A percentile compares a stretch with the other conserved stretches of the same genome.
phyloP scores from a whole-genome alignment of 2,888 invertebrate genomes.

The Campoletis raptor region DNA sequence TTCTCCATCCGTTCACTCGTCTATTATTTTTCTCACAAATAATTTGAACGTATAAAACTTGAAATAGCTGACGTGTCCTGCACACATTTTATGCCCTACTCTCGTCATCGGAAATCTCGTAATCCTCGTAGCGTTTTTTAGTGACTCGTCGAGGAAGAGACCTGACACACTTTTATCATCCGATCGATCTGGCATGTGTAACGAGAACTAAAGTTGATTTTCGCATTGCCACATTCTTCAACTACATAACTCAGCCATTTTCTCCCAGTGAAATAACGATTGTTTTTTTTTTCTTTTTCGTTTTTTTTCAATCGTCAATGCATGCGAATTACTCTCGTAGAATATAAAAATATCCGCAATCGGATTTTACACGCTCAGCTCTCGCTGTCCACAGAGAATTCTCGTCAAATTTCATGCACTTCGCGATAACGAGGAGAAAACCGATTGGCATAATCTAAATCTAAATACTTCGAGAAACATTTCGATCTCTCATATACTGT shows the following conservation, averaged over 20 bases:
- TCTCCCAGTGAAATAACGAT: slow-evolving; percentile 30
- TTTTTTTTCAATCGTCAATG: not conserved
- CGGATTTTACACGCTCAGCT: not conserved
- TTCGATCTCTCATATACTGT: not conserved
- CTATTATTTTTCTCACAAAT: not conserved
- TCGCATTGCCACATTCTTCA: slow-evolving; percentile 27
- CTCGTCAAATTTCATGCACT: not conserved
- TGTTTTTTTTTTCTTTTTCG: not conserved
- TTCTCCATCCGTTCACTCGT: not conserved
- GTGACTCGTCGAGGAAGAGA: slow-evolving; percentile 26
- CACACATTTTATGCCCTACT: not conserved
- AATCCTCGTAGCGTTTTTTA: slow-evolving; percentile 24
- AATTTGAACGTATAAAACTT: not conserved
- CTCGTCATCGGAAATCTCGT: slow-evolving; percentile 8
- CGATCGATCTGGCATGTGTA: slow-evolving; percentile 34
- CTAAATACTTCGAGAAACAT: slow-evolving; percentile 4
- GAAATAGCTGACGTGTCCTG: slow-evolving; percentile 32
- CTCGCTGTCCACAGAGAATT: not conserved
- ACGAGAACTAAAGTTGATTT: slow-evolving; percentile 18
- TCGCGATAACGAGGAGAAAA: slow-evolving; percentile 9
- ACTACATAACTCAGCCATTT: slow-evolving; percentile 17
- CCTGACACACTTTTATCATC: slow-evolving; percentile 46
- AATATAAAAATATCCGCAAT: not conserved
- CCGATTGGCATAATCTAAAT: not conserved
- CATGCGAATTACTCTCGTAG: not conserved